Percentiles rank a stretch among this genome's conserved stretches.
phyloP scores from a whole-genome alignment of 1,140 invertebrate species.

The Lepidurus arcticus region DNA sequence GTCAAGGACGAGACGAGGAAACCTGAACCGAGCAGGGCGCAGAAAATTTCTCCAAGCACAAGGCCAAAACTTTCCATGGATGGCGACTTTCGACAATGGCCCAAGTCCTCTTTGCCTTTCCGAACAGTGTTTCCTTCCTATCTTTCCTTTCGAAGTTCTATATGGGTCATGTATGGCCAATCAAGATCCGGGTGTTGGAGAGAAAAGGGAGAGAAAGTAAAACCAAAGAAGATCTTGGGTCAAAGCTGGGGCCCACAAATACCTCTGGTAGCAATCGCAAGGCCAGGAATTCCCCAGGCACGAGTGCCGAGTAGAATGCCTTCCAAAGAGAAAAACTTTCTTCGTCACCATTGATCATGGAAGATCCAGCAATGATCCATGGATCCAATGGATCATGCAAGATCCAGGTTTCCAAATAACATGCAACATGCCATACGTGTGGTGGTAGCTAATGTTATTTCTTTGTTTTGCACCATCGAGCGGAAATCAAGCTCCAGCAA shows the following conservation, averaged over 20 bases:
- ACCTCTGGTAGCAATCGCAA: neutral
- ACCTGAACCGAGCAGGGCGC: neutral
- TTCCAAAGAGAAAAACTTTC: too few species aligned
- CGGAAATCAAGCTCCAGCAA: neutral
- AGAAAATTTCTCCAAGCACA: slow-evolving; percentile 6
- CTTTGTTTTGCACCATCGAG: neutral
- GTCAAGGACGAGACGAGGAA: neutral
- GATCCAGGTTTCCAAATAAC: neutral
- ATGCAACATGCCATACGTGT: neutral
- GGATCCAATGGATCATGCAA: too few species aligned
- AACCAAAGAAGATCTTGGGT: neutral
- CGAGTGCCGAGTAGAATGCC: neutral
- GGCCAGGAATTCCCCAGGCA: neutral
- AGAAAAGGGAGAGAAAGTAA: slow-evolving; percentile 10
- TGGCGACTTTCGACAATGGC: neutral
- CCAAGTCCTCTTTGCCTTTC: neutral
- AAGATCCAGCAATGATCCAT: too few species aligned
- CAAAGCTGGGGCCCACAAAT: too few species aligned
- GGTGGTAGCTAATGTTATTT: neutral
- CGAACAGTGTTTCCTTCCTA: neutral
- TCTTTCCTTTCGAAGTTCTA: neutral
- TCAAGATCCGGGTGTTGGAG: neutral
- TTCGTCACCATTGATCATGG: too few species aligned
- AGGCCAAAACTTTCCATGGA: slow-evolving; percentile 1
- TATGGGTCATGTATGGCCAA: neutral